phyloP scores from a whole-genome alignment of 2,797 vertebrate genomes.

The Petrocephalus schoutedeni region DNA sequence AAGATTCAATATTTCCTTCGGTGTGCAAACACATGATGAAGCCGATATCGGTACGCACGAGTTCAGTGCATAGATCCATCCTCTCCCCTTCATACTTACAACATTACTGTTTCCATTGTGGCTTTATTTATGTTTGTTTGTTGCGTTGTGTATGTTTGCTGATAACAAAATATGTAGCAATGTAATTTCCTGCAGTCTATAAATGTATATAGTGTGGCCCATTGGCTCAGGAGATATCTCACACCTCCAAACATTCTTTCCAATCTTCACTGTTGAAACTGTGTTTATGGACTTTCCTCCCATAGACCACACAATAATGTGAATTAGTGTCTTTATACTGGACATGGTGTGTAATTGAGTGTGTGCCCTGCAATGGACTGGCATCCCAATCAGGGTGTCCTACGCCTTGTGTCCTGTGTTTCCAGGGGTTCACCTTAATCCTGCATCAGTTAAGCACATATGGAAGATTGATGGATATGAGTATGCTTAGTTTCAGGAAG shows the following conservation, averaged over 20 bases:
- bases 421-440: not conserved
- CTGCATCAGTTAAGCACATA: not conserved
- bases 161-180: not conserved
- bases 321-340: not conserved
- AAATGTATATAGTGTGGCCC: not conserved
- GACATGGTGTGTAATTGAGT: not conserved
- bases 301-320: not conserved
- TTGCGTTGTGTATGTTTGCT: not conserved
- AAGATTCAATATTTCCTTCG: constrained; percentile 9
- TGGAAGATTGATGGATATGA: not conserved
- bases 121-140: not conserved
- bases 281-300: not conserved
- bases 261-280: not conserved
- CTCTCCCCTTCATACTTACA: not conserved
- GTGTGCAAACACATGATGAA: not conserved
- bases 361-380: not conserved
- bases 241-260: not conserved
- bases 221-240: not conserved
- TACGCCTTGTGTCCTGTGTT: no score
- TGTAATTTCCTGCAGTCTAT: constrained; percentile 2
- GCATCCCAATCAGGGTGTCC: not conserved
- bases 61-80: not conserved
- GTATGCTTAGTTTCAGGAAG: not conserved
- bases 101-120: not conserved
- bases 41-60: not conserved